Evolutionary conservation across 2,888 invertebrate species (phyloP).

Genomic region (Pristionchus maxplancki): DNA sequence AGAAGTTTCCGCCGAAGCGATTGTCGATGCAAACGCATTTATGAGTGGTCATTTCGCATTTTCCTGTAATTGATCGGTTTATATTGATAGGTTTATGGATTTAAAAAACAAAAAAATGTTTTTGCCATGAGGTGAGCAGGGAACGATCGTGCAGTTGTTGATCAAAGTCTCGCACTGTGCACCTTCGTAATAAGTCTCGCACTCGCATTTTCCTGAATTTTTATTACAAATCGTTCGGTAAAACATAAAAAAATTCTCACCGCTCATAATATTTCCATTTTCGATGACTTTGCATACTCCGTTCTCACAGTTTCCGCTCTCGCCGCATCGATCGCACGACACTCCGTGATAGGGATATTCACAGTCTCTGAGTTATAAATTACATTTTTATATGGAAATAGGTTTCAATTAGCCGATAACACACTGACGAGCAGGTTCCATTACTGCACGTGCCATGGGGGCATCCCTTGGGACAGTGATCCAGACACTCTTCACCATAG

Average conservation of each 20-base stretch:
- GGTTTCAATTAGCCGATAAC: no score
- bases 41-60: not conserved
- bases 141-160: constrained; percentile 17
- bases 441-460: not conserved
- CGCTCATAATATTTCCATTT: not conserved
- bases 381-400: no score
- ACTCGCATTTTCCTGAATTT: not conserved
- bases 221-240: not conserved
- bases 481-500: not conserved
- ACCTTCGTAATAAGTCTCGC: not conserved
- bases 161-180: not conserved
- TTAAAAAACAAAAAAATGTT: not conserved
- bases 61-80: not conserved
- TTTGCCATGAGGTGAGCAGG: not conserved
- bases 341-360: constrained; percentile 17
- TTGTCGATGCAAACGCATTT: not conserved
- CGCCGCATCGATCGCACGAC: not conserved
- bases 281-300: not conserved
- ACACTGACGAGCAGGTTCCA: constrained; percentile 20
- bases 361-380: not conserved
- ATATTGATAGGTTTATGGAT: not conserved
- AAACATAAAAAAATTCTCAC: not conserved
- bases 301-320: not conserved
- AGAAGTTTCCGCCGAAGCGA: not conserved
- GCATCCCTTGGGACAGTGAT: constrained; percentile 1